Conservation (phyloP, 1,140 invertebrate species). For the Bombus superbus region DNA sequence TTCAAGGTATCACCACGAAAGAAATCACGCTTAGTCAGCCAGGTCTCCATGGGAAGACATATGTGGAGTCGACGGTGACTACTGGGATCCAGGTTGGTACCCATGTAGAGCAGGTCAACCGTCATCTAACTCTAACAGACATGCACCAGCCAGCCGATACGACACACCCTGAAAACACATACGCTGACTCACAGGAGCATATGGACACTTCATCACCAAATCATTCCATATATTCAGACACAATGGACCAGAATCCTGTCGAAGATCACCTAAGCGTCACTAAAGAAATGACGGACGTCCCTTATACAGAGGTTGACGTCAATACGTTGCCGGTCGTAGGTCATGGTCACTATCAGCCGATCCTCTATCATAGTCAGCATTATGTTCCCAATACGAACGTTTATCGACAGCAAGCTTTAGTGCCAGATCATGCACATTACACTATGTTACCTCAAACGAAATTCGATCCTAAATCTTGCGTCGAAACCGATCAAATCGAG, state of each 20-base stretch:
- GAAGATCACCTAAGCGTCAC: slow-evolving; percentile 65
- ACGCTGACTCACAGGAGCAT: slow-evolving; percentile 78
- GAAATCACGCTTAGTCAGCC: slow-evolving; percentile 74
- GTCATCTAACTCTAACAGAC: slow-evolving; percentile 81
- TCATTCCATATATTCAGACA: slow-evolving; percentile 80
- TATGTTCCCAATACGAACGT: slow-evolving; percentile 66
- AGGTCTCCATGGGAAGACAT: slow-evolving; percentile 81
- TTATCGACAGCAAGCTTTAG: slow-evolving; percentile 76
- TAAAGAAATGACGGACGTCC: slow-evolving; percentile 69
- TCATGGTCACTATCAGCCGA: slow-evolving; percentile 74
- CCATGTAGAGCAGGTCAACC: slow-evolving; percentile 78
- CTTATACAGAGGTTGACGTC: slow-evolving; percentile 64
- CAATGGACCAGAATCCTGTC: slow-evolving; percentile 64
- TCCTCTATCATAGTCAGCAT: slow-evolving; percentile 74
- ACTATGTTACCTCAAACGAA: slow-evolving; percentile 63
- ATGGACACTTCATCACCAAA: slow-evolving; percentile 80
- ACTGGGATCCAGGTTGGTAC: slow-evolving; percentile 83
- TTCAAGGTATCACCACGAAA: slow-evolving; percentile 77
- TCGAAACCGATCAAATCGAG: slow-evolving; percentile 15
- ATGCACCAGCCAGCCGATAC: slow-evolving; percentile 81
- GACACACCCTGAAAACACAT: slow-evolving; percentile 81
- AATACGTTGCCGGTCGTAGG: slow-evolving; percentile 64
- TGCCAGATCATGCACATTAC: slow-evolving; percentile 71
- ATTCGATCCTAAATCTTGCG: slow-evolving; percentile 44
- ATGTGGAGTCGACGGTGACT: slow-evolving; percentile 81